Percentiles rank a stretch among this genome's conserved stretches.
phyloP scores from a whole-genome alignment of 1,140 invertebrate genomes.

The Hormaphis cornu region DNA sequence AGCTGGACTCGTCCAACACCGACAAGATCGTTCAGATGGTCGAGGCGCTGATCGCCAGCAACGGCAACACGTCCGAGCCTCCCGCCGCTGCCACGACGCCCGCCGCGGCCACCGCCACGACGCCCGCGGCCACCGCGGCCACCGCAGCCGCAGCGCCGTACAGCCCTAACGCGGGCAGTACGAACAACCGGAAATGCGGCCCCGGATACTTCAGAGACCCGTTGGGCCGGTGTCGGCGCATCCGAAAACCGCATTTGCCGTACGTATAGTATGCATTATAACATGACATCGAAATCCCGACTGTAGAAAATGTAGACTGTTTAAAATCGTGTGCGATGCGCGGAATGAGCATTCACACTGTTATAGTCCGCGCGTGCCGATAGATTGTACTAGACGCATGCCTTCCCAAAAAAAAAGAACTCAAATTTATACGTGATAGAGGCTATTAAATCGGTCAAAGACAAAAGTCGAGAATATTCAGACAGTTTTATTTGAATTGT shows the following conservation, averaged over 20 bases:
- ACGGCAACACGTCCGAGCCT: not conserved
- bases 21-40: slow-evolving; percentile 27
- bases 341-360: no score
- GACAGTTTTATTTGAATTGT: no score
- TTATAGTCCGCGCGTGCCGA: no score
- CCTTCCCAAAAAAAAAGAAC: no score
- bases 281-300: no score
- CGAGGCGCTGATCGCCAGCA: slow-evolving; percentile 19
- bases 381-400: no score
- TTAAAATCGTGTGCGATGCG: no score
- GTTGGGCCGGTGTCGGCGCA: slow-evolving; percentile 37
- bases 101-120: not conserved
- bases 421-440: no score
- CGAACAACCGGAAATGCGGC: slow-evolving; percentile 35
- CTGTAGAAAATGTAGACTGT: no score
- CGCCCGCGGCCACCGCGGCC: not conserved
- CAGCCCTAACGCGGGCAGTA: not conserved
- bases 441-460: no score
- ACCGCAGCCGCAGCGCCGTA: not conserved
- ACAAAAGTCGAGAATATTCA: no score
- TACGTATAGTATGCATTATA: slow-evolving; percentile 31
- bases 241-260: slow-evolving; percentile 37
- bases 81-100: not conserved
- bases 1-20: not conserved
- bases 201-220: slow-evolving; percentile 38